Base-by-base conservation (phyloP, 2,113 vertebrate species). In the Caranx ignobilis region DNA sequence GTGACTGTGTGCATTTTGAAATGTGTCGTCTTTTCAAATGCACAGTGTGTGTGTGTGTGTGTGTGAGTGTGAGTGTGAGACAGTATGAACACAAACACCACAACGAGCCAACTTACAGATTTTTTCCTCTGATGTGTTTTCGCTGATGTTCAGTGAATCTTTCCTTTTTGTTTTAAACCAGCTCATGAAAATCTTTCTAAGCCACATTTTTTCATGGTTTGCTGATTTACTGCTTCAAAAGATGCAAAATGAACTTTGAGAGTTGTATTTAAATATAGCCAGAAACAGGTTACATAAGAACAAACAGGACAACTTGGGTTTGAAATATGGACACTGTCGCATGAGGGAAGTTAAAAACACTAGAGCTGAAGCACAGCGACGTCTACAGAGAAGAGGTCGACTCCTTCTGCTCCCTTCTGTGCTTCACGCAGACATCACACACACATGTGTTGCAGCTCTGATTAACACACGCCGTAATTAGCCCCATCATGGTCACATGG, bases 381-480 rank as follows among this genome's bases (percentile, higher is more conserved):
- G 35, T 59, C 55, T 37, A 41, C 12, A 56, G 50, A 16, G 61
- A 45, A 75, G 55, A 77, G 55, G 43, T 56, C 43, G 57, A 56
- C 39, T 13, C 55, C 63, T 83, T 52, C 56, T 74, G 71, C 48
- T 75, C 41, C 41, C 64, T 55, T 61, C 34, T 37, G 45, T 45
- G 78, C 59, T 87, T 71, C 39, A 60, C 55, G 87, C 69, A 18
- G 50, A 57, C 35, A 92, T 88, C 66, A 77, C 61, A 70, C 61
- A 70, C 50, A 54, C 43, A 39, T 57, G 77, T 82, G 82, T 69
- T 86, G 57, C 67, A 60, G 66, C 62, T 35, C 64, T 86, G 83
- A 91, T 92, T 86, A 91, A 84, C 85, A 85, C 75, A 54, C 48
- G 34, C 50, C 43, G 75, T 87, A 90, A 93, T 92, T 87, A 92